phyloP scores from a whole-genome alignment of 2,888 invertebrate genomes.

The Fragum sueziense region DNA sequence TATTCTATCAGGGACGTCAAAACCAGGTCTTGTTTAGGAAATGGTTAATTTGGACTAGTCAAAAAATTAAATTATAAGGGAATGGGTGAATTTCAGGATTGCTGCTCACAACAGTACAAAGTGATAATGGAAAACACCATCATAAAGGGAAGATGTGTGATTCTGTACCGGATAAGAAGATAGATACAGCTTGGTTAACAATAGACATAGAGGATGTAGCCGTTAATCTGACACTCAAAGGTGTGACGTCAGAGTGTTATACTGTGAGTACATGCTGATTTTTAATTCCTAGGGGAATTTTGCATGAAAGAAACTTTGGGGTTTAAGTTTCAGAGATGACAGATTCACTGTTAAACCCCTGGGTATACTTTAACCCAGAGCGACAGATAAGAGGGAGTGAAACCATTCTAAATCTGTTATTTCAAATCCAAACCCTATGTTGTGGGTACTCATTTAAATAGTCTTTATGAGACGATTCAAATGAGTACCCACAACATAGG shows the following conservation, averaged over 20 bases:
- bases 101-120: not conserved
- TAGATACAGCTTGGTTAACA: constrained; percentile 44
- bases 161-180: constrained; percentile 21
- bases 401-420: too few relatives aligned
- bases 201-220: constrained; percentile 12
- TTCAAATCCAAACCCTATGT: too few relatives aligned
- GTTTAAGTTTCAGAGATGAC: too few relatives aligned
- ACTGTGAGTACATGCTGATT: constrained; percentile 28
- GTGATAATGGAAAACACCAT: not conserved
- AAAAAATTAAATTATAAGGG: not conserved
- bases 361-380: too few relatives aligned
- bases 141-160: not conserved
- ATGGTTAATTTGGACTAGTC: not conserved
- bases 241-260: constrained; percentile 42
- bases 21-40: not conserved
- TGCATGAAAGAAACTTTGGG: not conserved
- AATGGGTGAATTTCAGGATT: not conserved
- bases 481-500: too few relatives aligned
- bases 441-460: too few relatives aligned
- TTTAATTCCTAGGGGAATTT: too few relatives aligned
- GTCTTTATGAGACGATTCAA: too few relatives aligned
- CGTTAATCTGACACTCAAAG: constrained; percentile 32
- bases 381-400: too few relatives aligned
- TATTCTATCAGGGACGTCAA: not conserved
- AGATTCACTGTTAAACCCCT: too few relatives aligned